Evolutionary conservation across 2,797 vertebrate species (phyloP).

Genomic region (Nyctibius grandis): DNA sequence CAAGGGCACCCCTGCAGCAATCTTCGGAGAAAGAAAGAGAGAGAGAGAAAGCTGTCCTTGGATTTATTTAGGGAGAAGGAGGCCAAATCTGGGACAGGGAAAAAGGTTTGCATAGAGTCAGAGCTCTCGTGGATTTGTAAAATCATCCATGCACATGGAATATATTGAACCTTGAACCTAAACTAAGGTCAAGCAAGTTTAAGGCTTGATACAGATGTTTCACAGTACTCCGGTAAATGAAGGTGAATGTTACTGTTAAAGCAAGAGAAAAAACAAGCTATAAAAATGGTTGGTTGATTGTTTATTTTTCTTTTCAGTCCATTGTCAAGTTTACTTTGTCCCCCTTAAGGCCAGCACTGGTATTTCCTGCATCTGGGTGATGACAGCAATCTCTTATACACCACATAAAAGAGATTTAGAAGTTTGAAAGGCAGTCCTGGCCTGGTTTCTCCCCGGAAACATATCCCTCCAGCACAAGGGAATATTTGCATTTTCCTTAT

Average conservation of each 20-base stretch:
- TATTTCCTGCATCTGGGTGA: constrained; percentile 54
- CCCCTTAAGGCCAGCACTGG: constrained; percentile 26
- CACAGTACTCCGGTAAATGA: constrained; percentile 58
- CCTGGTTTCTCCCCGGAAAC: constrained; percentile 29
- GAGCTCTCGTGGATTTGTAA: constrained; percentile 46
- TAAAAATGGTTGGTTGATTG: constrained; percentile 43
- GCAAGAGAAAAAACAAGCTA: constrained; percentile 51
- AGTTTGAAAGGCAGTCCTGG: constrained; percentile 14
- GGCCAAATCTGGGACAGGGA: constrained; percentile 37
- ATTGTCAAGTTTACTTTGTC: constrained; percentile 49
- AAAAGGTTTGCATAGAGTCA: constrained; percentile 18
- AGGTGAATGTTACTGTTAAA: constrained; percentile 60
- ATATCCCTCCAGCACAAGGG: not conserved
- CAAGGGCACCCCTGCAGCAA: constrained; percentile 35
- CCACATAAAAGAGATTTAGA: constrained; percentile 17
- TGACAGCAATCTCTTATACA: constrained; percentile 24
- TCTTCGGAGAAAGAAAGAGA: constrained; percentile 38
- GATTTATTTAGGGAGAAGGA: constrained; percentile 50
- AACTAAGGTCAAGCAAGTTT: constrained; percentile 64
- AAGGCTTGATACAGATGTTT: constrained; percentile 64
- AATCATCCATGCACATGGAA: constrained; percentile 61
- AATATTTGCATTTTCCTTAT: not conserved
- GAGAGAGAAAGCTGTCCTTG: constrained; percentile 45
- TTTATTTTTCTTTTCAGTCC: constrained; percentile 49
- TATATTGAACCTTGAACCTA: constrained; percentile 66